Conservation (phyloP, 2,888 invertebrate species). For the Gymnosoma rotundatum region DNA sequence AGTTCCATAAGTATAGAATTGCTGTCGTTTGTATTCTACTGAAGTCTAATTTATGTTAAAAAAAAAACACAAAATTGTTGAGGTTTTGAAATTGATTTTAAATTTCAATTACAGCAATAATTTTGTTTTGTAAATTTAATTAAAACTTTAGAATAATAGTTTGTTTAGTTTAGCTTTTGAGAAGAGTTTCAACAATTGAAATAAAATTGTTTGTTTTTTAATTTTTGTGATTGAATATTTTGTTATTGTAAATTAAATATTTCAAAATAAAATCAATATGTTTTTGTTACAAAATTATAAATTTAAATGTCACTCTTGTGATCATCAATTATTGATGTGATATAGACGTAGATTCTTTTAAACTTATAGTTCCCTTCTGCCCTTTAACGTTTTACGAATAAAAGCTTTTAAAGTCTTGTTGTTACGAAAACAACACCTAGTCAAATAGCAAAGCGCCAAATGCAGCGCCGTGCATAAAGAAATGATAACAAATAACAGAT, state of each 20-base stretch:
- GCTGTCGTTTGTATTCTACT: constrained; percentile 48
- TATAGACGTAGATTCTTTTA: not conserved
- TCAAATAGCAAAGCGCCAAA: constrained; percentile 14
- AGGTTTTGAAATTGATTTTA: constrained; percentile 67
- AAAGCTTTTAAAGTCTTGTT: constrained; percentile 57
- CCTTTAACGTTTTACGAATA: constrained; percentile 34
- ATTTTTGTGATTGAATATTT: not conserved
- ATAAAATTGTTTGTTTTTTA: not conserved
- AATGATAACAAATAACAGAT: constrained; percentile 65
- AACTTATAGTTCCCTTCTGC: not conserved
- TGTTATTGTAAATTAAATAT: not conserved
- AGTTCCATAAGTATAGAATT: constrained; percentile 14
- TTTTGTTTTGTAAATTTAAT: constrained; percentile 61
- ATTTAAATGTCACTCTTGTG: constrained; percentile 61
- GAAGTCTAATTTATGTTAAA: constrained; percentile 38
- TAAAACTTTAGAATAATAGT: constrained; percentile 21
- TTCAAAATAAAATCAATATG: not conserved
- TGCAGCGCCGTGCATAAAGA: constrained; percentile 11
- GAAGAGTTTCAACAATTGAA: not conserved
- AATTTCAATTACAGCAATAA: constrained; percentile 52
- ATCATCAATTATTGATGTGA: constrained; percentile 33
- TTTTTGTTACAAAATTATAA: constrained; percentile 42
- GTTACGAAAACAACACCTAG: constrained; percentile 49
- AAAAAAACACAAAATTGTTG: constrained; percentile 59
- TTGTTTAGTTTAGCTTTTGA: not conserved